A percentile compares a stretch with the other conserved stretches of the same genome.
Conservation (phyloP, 2,113 vertebrate genomes). For the Eleginops maclovinus region DNA sequence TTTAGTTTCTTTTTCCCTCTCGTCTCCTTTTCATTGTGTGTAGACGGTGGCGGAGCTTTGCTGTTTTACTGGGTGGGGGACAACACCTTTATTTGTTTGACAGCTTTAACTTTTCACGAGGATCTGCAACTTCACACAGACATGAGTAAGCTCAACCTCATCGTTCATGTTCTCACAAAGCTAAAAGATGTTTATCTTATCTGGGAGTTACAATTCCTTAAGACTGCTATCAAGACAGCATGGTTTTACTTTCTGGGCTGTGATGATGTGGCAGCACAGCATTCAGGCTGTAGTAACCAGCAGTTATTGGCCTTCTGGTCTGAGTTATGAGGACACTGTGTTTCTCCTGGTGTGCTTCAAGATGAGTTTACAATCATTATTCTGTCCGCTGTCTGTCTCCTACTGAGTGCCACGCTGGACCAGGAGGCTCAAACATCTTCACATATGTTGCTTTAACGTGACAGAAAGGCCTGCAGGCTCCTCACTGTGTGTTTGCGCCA, state of each 20-base stretch:
- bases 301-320: conserved; percentile 24
- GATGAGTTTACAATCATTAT: conserved; percentile 63
- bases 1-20: conserved; percentile 22
- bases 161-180: neutral
- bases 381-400: conserved; percentile 63
- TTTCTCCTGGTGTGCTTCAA: conserved; percentile 49
- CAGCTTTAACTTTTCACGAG: conserved; percentile 42
- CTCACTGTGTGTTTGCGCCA: conserved; percentile 31
- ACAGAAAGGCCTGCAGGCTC: conserved; percentile 54
- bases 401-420: conserved; percentile 60
- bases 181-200: neutral
- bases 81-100: conserved; percentile 57
- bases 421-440: conserved; percentile 59
- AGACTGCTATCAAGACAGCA: neutral
- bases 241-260: neutral
- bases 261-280: conserved; percentile 29
- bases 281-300: conserved; percentile 1
- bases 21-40: conserved; percentile 47
- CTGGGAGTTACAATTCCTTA: neutral
- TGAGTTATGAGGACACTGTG: conserved; percentile 45
- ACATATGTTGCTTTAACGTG: conserved; percentile 69
- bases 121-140: conserved; percentile 27
- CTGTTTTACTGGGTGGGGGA: conserved; percentile 42
- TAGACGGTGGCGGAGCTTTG: conserved; percentile 36
- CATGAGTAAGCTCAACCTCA: conserved; percentile 3